Evolutionary conservation across 1,140 invertebrate species (phyloP), one percentile per base, ranked within the genome.

Genomic region (Penaeus vannamei): DNA sequence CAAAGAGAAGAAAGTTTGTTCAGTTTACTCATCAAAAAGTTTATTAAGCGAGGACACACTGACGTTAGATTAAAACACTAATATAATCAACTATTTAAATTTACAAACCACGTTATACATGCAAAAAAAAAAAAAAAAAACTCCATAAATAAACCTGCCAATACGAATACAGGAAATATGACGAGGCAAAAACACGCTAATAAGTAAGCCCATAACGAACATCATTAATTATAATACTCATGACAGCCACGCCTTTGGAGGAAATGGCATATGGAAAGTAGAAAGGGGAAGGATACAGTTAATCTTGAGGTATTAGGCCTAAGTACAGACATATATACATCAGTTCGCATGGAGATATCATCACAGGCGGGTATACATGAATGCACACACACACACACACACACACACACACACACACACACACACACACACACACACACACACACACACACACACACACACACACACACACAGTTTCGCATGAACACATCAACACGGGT

Each of bases 371-470:
- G 20, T 42, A 80, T 20, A 36, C 32, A 1, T 22, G 12, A 19
- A 80, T 32, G 14, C 29, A 80, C 29, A 80, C 19, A 80, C 12
- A 80, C 26, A 80, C 22, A 32, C 22, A 14, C 77, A 36, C 29
- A 36, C 77, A 80, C 26, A 80, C 29, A 80, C 29, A 36, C 20
- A 80, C 29, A 80, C 77, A 80, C 36, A 80, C 77, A 80, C 77
- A 80, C 77, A 80, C 77, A 36, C 77, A 10, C n/a, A 36, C 29
- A 79, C 76, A 29, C 7, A 79, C 76, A 29, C n/a, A 79, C n/a
- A 29, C 76, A 26, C 23, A 29, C 76, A 79, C 76, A 79, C 76
- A 79, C n/a, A 29, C 76, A 79, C 76, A 79, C n/a, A 79, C 76
- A 79, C 36, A 29, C 19, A 79, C 36, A 5, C 19, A 79, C 36